Evolutionary conservation across 2,888 invertebrate genomes (phyloP), one percentile per base, ranked within the genome.

Genomic region (Hemaris fuciformis): DNA sequence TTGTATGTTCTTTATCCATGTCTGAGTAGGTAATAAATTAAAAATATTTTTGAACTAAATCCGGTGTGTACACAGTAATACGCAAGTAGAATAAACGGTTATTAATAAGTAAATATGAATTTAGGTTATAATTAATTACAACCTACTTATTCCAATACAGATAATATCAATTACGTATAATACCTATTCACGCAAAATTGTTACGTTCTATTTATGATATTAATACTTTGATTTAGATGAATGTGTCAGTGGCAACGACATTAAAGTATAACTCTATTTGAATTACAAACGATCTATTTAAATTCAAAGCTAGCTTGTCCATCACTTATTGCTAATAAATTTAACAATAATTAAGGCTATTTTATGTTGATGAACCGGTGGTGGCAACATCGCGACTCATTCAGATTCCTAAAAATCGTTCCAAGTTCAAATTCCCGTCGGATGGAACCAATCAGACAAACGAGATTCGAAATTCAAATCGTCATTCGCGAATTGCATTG

Each of bases 401-500:
- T 31, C n/a, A 42, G 41, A 58, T 38, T 46, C 10, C 34, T 31
- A 38, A 38, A 59, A 59, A 59, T 48, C 18, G 18, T 48, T 38
- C 59, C 34, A 46, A 59, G 46, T 59, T 60, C 48, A 20, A 53
- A 60, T 53, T 53, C 22, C 15, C 53, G 41, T 18, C 48, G 48
- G 38, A 27, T 48, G 60, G 60, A 60, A 60, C 59, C 31, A 60
- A 60, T 60, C 60, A 25, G 60, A 60, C 27, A 25, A 60, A 60
- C 27, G 20, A 53, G 48, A 60, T 53, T 60, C 23, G 38, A 60
- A 53, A 27, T 60, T 60, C 34, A 53, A 53, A 53, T 41, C 60
- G 60, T 60, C 34, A 61, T 61, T 61, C 57, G 61, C 61, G 61
- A 61, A 61, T 57, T 38, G 60, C 60, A 60, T 60, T 60, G 60